phyloP scores from a whole-genome alignment of 2,888 invertebrate species.

The Euplexia lucipara region DNA sequence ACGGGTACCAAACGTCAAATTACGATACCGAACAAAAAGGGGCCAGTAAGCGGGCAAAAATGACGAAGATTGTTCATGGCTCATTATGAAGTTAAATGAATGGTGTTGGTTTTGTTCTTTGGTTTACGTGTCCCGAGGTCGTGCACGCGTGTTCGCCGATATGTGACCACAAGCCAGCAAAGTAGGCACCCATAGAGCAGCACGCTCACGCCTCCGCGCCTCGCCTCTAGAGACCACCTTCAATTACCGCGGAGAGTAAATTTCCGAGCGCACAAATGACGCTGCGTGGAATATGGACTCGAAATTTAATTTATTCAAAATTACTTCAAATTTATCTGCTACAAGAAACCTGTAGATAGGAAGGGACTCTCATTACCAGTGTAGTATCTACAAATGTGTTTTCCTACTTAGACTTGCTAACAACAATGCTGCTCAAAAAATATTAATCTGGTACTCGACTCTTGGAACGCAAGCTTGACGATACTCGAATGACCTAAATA shows the following conservation, averaged over 20 bases:
- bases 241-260: conserved; percentile 62
- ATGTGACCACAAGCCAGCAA: conserved; percentile 57
- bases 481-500: conserved; percentile 79
- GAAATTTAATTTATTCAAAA: not conserved
- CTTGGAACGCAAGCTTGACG: conserved; percentile 73
- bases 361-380: not conserved
- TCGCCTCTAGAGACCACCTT: conserved; percentile 54
- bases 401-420: conserved; percentile 50
- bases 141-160: conserved; percentile 69
- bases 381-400: conserved; percentile 52
- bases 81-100: conserved; percentile 87
- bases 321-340: not conserved
- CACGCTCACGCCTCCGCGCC: conserved; percentile 59
- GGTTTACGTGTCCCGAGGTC: conserved; percentile 73
- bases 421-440: conserved; percentile 69
- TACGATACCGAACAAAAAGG: conserved; percentile 82
- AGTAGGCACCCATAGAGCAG: conserved; percentile 54
- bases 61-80: conserved; percentile 87
- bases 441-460: conserved; percentile 82
- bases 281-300: conserved; percentile 9
- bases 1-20: conserved; percentile 82
- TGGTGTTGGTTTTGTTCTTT: conserved; percentile 79
- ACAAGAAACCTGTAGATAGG: not conserved
- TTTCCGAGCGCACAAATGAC: conserved; percentile 42
- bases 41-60: conserved; percentile 82